These are phyloP conservation scores for Littorina saxatilis DNA, from an alignment of 1,140 invertebrate genomes.

Conservation along the genomic window DNA sequence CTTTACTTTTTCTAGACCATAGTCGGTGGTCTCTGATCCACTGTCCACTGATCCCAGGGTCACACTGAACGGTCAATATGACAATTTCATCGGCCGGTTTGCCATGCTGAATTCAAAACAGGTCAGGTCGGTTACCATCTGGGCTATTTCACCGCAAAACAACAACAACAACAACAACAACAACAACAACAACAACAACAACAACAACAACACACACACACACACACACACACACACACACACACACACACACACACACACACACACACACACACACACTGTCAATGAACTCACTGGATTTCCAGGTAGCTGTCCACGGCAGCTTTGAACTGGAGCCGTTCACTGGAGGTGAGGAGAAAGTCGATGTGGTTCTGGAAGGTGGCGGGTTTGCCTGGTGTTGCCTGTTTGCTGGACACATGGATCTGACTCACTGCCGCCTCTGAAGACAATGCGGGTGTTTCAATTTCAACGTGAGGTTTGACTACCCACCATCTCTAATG, in stretches of 20 bases:
- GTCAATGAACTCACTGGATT: not conserved
- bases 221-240: not conserved
- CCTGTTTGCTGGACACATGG: not conserved
- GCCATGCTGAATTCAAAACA: no score
- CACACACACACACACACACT: slow-evolving; percentile 4
- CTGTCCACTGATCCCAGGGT: no score
- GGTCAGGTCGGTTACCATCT: no score
- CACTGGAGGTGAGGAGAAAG: slow-evolving; percentile 69
- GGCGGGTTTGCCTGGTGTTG: not conserved
- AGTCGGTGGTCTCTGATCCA: no score
- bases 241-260: not conserved
- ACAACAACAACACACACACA: not conserved
- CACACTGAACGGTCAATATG: no score
- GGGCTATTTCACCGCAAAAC: not conserved
- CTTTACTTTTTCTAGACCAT: no score
- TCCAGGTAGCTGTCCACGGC: slow-evolving; percentile 62
- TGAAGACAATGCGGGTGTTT: not conserved
- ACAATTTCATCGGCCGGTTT: no score
- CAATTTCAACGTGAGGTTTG: no score
- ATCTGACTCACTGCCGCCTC: not conserved
- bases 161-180: not conserved
- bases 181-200: not conserved
- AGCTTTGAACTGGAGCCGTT: slow-evolving; percentile 67
- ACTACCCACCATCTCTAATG: no score
- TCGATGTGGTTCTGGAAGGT: slow-evolving; percentile 71